These are phyloP conservation scores for Labeo catla DNA, from an alignment of 2,113 vertebrate species.

Conservation along the genomic window DNA sequence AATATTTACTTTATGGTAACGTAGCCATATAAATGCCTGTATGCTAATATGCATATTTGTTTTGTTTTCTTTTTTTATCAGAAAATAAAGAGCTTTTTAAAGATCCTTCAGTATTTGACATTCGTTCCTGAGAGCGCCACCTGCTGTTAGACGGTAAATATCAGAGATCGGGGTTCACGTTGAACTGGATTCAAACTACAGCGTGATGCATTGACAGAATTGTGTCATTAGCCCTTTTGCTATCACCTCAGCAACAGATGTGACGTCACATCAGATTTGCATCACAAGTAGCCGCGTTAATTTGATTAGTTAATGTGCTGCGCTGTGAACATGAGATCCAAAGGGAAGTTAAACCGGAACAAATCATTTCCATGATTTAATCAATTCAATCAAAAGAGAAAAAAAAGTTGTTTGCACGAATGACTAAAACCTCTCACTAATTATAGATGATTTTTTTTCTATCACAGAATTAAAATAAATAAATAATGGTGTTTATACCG, in stretches of 20 bases:
- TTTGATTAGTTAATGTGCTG: neutral
- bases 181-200: neutral
- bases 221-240: slow-evolving; percentile 53
- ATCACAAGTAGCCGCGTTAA: neutral
- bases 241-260: neutral
- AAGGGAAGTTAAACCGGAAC: neutral
- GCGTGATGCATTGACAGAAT: slow-evolving; percentile 10
- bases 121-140: slow-evolving; percentile 76
- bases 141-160: slow-evolving; percentile 44
- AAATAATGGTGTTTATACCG: neutral
- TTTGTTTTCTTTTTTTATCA: slow-evolving; percentile 47
- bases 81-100: slow-evolving; percentile 52
- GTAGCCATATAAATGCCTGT: slow-evolving; percentile 2
- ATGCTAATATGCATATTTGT: slow-evolving; percentile 24
- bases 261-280: slow-evolving; percentile 34
- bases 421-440: neutral
- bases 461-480: no score
- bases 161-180: neutral
- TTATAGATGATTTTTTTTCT: no score
- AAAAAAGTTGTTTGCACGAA: neutral
- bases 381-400: neutral
- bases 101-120: slow-evolving; percentile 59
- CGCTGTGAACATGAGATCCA: neutral
- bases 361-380: neutral
- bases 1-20: neutral